Evolutionary conservation across 2,113 vertebrate species (phyloP), one percentile per base, ranked within the genome.

Genomic region (Holacanthus passer): DNA sequence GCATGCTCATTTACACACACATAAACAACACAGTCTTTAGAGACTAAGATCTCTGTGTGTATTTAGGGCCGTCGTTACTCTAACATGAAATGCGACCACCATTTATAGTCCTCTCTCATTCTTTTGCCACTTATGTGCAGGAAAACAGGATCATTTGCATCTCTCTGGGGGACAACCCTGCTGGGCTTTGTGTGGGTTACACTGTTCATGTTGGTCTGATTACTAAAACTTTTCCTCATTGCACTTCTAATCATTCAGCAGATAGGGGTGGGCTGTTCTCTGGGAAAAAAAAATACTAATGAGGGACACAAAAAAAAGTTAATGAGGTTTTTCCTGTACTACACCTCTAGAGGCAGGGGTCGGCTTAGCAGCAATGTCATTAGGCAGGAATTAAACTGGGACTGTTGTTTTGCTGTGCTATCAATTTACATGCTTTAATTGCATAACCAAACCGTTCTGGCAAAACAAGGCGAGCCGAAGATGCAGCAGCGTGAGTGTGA

Each of bases 361-460:
- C 89, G 56, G 84, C 89, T 94, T 89, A 92, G 91, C 89, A 87
- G 87, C 87, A 74, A 87, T 92, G 91, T 89, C 89, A 93, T 93
- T 90, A 92, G 77, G 80, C 87, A 78, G 79, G 86, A 93, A 93
- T 93, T 93, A 92, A 93, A 95, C 81, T 70, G 90, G 89, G 82
- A 82, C 90, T 71, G 91, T 91, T 93, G 91, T 92, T 93, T 88
- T 79, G 92, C 83, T 81, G 85, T 84, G 82, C 89, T 90, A 88
- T 93, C 93, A 84, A 86, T 94, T 94, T 87, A 92, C 89, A 90
- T 80, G 85, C 84, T 90, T 92, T 91, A 94, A 93, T 93, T 92
- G 89, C 81, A 79, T 89, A 84, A 89, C 86, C 87, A 89, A 89
- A 89, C 60, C 73, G 76, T 70, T 88, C 71, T 68, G 45, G 37